Evolutionary conservation across 2,113 vertebrate species (phyloP).

Genomic region (Calidris pygmaea): DNA sequence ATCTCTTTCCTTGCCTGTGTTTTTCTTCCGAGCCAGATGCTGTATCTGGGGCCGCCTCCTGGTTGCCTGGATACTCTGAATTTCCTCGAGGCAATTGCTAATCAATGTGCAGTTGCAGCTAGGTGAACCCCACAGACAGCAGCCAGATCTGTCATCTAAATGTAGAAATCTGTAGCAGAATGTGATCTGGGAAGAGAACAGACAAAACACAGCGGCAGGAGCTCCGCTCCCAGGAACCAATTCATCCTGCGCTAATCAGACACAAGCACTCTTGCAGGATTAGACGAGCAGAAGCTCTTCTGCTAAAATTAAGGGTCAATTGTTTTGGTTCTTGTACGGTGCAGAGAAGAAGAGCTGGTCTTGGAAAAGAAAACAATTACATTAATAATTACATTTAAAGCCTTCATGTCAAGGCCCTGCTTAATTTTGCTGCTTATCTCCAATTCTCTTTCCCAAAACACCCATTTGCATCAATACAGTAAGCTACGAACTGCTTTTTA

Average conservation of each 20-base stretch:
- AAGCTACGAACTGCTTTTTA: background rate
- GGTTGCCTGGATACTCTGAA: constrained; percentile 71
- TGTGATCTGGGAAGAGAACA: constrained; percentile 33
- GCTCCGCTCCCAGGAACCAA: constrained; percentile 22
- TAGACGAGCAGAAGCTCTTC: background rate
- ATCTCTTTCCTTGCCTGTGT: background rate
- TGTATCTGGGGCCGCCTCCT: background rate
- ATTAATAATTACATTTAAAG: constrained; percentile 32
- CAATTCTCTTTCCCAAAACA: background rate
- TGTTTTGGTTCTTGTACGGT: background rate
- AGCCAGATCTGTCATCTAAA: constrained; percentile 54
- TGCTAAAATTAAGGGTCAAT: constrained; percentile 48
- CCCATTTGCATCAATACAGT: background rate
- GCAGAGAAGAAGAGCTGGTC: background rate
- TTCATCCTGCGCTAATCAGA: constrained; percentile 21
- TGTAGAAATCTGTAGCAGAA: constrained; percentile 37
- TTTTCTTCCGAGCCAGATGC: constrained; percentile 61
- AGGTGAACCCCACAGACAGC: constrained; percentile 69
- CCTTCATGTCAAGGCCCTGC: background rate
- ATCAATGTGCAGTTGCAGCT: constrained; percentile 71
- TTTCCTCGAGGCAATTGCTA: constrained; percentile 70
- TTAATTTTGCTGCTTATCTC: constrained; percentile 41
- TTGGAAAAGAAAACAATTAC: constrained; percentile 37
- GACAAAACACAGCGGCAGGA: constrained; percentile 36
- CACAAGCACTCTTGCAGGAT: background rate